These are phyloP conservation scores for Venustoraphidia nigricollis DNA, from an alignment of 2,888 invertebrate species.

Conservation along the genomic window DNA sequence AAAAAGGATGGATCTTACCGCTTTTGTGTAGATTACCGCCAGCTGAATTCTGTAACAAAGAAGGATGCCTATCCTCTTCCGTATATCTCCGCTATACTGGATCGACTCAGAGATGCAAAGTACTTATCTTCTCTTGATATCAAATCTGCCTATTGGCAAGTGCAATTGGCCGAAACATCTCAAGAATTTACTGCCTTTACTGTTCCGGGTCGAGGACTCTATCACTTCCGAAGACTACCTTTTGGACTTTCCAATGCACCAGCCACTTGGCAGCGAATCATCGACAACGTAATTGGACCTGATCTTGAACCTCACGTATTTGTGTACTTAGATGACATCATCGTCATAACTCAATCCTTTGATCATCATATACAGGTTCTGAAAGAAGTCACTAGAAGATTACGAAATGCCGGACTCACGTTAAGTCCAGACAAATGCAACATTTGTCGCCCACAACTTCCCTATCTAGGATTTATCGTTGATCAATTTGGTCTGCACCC, in stretches of 20 bases:
- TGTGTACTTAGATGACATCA: conserved; percentile 1
- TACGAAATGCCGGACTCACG: background rate
- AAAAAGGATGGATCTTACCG: conserved; percentile 15
- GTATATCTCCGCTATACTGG: too few species aligned
- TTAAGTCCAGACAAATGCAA: background rate
- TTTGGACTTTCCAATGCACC: conserved; percentile 1
- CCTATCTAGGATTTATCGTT: too few species aligned
- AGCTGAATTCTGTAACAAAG: conserved; percentile 16
- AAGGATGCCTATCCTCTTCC: too few species aligned
- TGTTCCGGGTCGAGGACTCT: too few species aligned
- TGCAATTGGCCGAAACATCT: conserved; percentile 9
- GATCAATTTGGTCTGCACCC: too few species aligned
- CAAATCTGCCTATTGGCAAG: conserved; percentile 14
- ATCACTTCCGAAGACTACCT: conserved; percentile 1
- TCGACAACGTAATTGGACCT: background rate
- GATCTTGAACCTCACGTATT: conserved; percentile 1
- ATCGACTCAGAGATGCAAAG: conserved; percentile 14
- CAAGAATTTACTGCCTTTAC: conserved; percentile 15
- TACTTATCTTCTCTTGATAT: conserved; percentile 16
- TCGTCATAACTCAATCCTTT: background rate
- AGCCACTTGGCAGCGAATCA: background rate
- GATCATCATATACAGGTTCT: background rate
- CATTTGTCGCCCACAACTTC: conserved; percentile 1
- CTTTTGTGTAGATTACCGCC: conserved; percentile 17
- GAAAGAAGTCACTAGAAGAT: background rate